Conservation (phyloP, 2,888 invertebrate genomes). For the Clistopyga incitator region DNA sequence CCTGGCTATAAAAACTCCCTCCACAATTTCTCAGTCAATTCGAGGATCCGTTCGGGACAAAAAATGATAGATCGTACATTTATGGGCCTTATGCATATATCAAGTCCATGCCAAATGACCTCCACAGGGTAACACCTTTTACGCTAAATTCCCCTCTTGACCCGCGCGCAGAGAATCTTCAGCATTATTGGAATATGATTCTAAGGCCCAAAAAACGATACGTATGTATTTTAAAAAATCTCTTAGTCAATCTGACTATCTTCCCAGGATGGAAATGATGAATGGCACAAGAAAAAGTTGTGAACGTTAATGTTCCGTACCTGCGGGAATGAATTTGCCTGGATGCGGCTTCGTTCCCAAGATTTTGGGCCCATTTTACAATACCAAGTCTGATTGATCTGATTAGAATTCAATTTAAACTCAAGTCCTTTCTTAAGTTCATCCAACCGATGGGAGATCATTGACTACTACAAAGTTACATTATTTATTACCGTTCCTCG, state of each 20-base stretch:
- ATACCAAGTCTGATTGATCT: no score
- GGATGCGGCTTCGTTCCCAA: not conserved
- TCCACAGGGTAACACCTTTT: constrained; percentile 8
- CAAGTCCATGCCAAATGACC: constrained; percentile 21
- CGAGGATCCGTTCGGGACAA: not conserved
- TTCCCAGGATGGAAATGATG: constrained; percentile 33
- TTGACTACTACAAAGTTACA: not conserved
- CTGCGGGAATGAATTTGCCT: not conserved
- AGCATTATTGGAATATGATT: not conserved
- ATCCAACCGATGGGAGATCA: not conserved
- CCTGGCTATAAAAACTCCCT: not conserved
- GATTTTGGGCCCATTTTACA: not conserved
- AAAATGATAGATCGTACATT: not conserved
- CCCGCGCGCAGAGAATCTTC: not conserved
- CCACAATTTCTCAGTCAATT: not conserved
- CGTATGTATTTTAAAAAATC: constrained; percentile 13
- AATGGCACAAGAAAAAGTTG: not conserved
- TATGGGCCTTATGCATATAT: not conserved
- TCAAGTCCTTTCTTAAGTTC: no score
- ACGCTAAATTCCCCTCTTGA: not conserved
- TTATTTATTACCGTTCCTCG: not conserved
- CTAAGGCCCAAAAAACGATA: constrained; percentile 27
- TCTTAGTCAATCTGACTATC: constrained; percentile 24
- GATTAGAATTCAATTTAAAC: no score
- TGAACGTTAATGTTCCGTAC: not conserved